Conservation (phyloP, 2,113 vertebrate species). For the Grallaria varia region DNA sequence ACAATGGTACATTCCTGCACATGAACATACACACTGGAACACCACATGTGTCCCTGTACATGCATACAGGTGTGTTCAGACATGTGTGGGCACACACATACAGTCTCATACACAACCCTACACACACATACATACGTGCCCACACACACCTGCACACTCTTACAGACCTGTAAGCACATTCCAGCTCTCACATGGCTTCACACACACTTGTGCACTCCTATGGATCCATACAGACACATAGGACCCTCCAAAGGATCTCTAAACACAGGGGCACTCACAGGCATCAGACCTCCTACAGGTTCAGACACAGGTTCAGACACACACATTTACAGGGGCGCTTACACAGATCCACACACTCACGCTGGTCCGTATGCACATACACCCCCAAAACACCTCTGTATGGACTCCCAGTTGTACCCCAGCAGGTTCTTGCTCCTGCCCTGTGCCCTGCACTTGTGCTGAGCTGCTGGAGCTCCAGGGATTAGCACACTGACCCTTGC, state of each 20-base stretch:
- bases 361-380: not conserved
- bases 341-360: not conserved
- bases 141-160: rapidly evolving
- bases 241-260: not conserved
- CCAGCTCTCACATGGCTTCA: not conserved
- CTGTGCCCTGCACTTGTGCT: not conserved
- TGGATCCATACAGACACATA: not conserved
- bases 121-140: rapidly evolving
- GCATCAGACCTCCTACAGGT: rapidly evolving
- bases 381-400: rapidly evolving
- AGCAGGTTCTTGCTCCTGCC: not conserved
- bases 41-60: rapidly evolving
- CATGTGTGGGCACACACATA: rapidly evolving
- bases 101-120: not conserved
- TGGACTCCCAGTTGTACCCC: not conserved
- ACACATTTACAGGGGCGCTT: rapidly evolving
- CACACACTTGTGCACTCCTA: rapidly evolving
- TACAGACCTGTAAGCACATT: not conserved
- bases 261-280: not conserved
- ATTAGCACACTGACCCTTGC: not conserved
- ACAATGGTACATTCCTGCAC: rapidly evolving
- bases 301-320: not conserved
- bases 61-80: rapidly evolving
- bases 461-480: not conserved
- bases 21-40: not conserved